Evolutionary conservation across 1,140 invertebrate species (phyloP).

Genomic region (Condylostylus longicornis): DNA sequence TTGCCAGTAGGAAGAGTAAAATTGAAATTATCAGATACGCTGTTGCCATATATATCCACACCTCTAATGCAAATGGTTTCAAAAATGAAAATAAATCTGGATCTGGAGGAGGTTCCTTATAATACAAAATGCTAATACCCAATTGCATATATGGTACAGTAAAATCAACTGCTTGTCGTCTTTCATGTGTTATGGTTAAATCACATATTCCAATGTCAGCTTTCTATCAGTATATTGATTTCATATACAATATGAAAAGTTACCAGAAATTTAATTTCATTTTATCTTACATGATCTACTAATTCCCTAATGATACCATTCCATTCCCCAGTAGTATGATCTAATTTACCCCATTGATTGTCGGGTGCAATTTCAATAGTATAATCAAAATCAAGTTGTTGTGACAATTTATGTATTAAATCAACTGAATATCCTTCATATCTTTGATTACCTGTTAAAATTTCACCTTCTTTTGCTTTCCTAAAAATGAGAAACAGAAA

Average conservation of each 20-base stretch:
- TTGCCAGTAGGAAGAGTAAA: slow-evolving; percentile 76
- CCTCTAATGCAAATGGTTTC: slow-evolving; percentile 74
- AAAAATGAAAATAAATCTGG: slow-evolving; percentile 85
- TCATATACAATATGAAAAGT: too few relatives aligned
- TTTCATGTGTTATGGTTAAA: slow-evolving; percentile 71
- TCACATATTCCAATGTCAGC: slow-evolving; percentile 81
- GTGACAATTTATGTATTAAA: slow-evolving; percentile 51
- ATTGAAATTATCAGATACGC: slow-evolving; percentile 90
- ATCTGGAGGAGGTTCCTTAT: slow-evolving; percentile 72
- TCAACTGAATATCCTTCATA: slow-evolving; percentile 65
- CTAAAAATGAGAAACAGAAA: too few relatives aligned
- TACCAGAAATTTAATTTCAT: too few relatives aligned
- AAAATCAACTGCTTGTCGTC: slow-evolving; percentile 71
- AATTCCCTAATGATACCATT: slow-evolving; percentile 72
- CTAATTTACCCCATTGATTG: slow-evolving; percentile 50
- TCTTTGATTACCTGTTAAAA: slow-evolving; percentile 34
- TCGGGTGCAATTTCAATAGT: slow-evolving; percentile 53
- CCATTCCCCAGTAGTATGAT: slow-evolving; percentile 56
- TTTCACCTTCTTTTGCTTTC: slow-evolving; percentile 20
- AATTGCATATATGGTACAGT: slow-evolving; percentile 83
- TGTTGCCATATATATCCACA: slow-evolving; percentile 90
- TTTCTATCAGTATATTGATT: slow-evolving; percentile 45
- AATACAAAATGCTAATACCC: slow-evolving; percentile 74
- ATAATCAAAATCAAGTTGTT: slow-evolving; percentile 57
- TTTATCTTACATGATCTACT: slow-evolving; percentile 51